Base-by-base conservation (phyloP, 2,888 invertebrate genomes). In the Epiblema foenella region DNA sequence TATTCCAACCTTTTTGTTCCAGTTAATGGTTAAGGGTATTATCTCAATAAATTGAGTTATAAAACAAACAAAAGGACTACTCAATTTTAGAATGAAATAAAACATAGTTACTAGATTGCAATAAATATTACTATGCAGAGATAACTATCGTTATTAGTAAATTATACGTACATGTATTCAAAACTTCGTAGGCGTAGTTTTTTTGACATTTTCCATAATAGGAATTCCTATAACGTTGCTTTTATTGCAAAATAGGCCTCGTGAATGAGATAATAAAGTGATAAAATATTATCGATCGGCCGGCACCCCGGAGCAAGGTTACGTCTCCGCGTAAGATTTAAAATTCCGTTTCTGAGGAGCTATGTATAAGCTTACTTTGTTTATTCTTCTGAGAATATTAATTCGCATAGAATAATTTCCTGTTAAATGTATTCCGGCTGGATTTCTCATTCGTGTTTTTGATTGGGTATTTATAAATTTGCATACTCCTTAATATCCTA, bases 1-100 rank as follows among this genome's bases (percentile, higher is more conserved):
- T 91, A 88, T 83, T 84, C 83, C 83, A 79, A 85, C 81, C 83
- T 85, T 87, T 87, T 87, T 86, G 83, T 81, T 84, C 87, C 87
- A 89, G 89, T 89, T 89, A 89, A 62, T 51, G 39, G 60, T 66
- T 37, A 71, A 71, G 60, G 59, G 62, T 66, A 62, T 56, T 60
- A 60, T 59, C 46, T 62, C 18, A 56, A 39, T 67, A 62, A 67
- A 71, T 71, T 67, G 24, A 56, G 62, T 60, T 46, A 57, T 71
- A 62, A 49, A 67, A 62, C 62, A 60, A 65, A 65, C 46, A 56
- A 57, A 66, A 62, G 18, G 8, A 24, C 37, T 57, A 42, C 39
- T 65, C n/a, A n/a, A n/a, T n/a, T 65, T 46, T 17, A 37, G 49
- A 20, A 60, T 18, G 17, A 9, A 54, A 17, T 56, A 37, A 60